Conservation (phyloP, 2,113 vertebrate genomes). For the Zosterops borbonicus region DNA sequence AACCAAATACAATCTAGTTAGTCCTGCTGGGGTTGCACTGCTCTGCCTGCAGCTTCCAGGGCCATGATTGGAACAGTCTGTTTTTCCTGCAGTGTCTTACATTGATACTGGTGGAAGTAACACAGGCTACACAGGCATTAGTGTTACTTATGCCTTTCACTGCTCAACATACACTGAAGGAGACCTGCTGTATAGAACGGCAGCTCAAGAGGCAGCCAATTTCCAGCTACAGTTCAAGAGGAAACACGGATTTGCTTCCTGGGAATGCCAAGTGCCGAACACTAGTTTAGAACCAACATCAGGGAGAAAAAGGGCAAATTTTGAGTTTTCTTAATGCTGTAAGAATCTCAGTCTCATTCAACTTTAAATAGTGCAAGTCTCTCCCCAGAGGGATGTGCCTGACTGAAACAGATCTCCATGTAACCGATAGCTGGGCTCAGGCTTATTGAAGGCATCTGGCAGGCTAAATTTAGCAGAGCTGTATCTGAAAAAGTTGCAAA, state of each 20-base stretch:
- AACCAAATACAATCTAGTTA: background rate
- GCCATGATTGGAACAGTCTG: background rate
- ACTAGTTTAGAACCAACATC: background rate
- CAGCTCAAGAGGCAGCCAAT: background rate
- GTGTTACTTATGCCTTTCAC: background rate
- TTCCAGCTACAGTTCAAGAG: background rate
- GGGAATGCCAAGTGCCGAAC: background rate
- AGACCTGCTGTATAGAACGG: background rate
- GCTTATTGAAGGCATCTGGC: constrained; percentile 60
- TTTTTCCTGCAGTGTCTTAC: background rate
- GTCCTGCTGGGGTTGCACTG: background rate
- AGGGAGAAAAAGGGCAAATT: background rate
- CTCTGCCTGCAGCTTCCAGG: background rate
- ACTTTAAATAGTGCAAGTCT: constrained; percentile 50
- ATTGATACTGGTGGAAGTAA: background rate
- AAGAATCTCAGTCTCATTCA: constrained; percentile 51
- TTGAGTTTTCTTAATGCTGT: background rate
- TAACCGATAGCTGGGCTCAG: constrained; percentile 48
- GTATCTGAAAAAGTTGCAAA: constrained; percentile 17
- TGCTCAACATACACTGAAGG: accelerated
- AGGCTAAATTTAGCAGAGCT: constrained; percentile 62
- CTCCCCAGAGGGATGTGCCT: constrained; percentile 26
- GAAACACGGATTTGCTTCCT: background rate
- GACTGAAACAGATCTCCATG: constrained; percentile 41
- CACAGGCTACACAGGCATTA: background rate